Conservation (phyloP, 2,888 invertebrate species). For the Troilus luridus region DNA sequence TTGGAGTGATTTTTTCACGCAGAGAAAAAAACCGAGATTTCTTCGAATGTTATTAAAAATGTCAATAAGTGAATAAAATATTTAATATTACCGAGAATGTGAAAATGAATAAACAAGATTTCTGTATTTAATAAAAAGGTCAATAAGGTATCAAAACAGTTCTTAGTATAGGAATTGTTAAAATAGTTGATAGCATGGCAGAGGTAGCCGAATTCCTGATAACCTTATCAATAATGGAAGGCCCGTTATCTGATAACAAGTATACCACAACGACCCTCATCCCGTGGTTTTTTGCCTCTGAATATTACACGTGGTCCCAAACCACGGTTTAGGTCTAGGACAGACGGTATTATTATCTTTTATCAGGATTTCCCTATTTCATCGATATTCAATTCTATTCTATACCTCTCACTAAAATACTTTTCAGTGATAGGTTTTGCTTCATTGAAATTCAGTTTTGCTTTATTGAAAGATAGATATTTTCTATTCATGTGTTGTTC, state of each 20-base stretch:
- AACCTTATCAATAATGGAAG: constrained; percentile 2
- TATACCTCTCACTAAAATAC: no score
- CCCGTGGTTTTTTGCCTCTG: background rate
- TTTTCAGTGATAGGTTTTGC: no score
- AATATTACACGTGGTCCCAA: background rate
- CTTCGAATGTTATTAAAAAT: no score
- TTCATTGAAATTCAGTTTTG: no score
- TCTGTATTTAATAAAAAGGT: background rate
- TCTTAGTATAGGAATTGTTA: background rate
- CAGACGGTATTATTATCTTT: background rate
- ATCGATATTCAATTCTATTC: background rate
- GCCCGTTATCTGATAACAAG: background rate
- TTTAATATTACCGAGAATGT: no score
- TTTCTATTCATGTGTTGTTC: no score
- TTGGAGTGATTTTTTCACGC: no score
- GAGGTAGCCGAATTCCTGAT: background rate
- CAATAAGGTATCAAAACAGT: background rate
- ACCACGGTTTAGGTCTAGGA: background rate
- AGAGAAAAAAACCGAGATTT: no score
- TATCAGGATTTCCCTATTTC: background rate
- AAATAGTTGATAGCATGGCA: background rate
- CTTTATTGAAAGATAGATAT: no score
- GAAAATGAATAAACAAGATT: no score
- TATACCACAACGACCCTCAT: background rate
- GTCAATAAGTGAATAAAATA: no score